phyloP scores from a whole-genome alignment of 1,140 invertebrate species.

The Spodoptera frugiperda region DNA sequence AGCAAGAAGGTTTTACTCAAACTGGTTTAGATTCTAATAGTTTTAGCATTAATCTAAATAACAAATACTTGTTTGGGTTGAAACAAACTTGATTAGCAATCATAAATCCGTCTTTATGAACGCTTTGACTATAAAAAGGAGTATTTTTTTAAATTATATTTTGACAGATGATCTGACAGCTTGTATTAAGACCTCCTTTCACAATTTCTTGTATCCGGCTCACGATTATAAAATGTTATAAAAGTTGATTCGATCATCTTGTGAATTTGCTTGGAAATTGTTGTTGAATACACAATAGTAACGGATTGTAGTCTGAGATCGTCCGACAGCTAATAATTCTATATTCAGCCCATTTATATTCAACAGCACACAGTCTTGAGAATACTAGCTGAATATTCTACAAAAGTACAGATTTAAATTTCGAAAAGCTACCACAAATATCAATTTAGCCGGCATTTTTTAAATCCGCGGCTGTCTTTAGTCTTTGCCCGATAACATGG shows the following conservation, averaged over 20 bases:
- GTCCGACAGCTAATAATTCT: too few relatives aligned
- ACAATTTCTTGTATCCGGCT: neutral
- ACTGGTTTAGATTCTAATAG: conserved; percentile 16
- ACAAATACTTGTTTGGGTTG: conserved; percentile 14
- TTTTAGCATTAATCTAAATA: conserved; percentile 11
- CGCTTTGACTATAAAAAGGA: neutral
- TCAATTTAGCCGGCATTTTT: neutral
- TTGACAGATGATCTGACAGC: conserved; percentile 4
- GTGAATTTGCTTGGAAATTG: neutral
- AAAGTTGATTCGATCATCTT: neutral
- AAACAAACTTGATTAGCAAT: neutral
- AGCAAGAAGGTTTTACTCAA: neutral
- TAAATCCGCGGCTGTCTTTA: neutral
- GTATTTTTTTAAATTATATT: neutral
- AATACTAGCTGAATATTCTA: too few relatives aligned
- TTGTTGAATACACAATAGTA: neutral
- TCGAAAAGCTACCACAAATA: too few relatives aligned
- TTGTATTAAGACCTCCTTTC: conserved; percentile 18
- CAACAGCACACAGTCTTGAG: too few relatives aligned
- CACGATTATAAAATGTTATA: neutral
- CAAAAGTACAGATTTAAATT: too few relatives aligned
- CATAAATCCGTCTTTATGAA: conserved; percentile 9
- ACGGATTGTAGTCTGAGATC: neutral
- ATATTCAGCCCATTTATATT: too few relatives aligned
- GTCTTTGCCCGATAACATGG: neutral